Evolutionary conservation across 2,797 vertebrate genomes (phyloP).

Genomic region (Emys orbicularis): DNA sequence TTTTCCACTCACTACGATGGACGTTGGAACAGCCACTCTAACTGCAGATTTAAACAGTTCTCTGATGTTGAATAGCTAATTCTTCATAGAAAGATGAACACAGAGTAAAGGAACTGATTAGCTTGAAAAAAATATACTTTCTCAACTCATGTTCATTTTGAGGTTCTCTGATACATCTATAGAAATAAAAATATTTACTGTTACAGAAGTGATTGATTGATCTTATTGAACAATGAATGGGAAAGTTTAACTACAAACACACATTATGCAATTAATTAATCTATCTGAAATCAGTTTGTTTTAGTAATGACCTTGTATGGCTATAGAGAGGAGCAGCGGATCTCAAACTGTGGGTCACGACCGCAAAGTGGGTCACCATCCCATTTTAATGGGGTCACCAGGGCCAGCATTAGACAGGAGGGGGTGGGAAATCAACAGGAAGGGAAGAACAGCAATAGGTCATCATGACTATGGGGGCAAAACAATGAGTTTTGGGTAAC

Average conservation of each 20-base stretch:
- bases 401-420: no score
- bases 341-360: no score
- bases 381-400: no score
- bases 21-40: background rate
- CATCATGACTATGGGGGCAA: background rate
- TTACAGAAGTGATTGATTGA: no score
- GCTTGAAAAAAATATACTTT: background rate
- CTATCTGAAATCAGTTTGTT: background rate
- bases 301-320: background rate
- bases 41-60: background rate
- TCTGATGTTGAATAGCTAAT: no score
- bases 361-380: no score
- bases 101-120: background rate
- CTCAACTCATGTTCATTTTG: background rate
- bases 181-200: no score
- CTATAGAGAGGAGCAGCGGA: no score
- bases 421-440: background rate
- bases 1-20: background rate
- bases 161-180: no score
- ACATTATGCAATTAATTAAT: background rate
- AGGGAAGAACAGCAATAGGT: background rate
- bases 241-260: no score
- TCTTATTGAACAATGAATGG: background rate
- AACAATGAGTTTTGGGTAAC: background rate
- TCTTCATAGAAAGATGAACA: background rate